Percentiles rank a stretch among this genome's conserved stretches.
phyloP scores from a whole-genome alignment of 1,140 invertebrate genomes.

The Saccostrea echinata region DNA sequence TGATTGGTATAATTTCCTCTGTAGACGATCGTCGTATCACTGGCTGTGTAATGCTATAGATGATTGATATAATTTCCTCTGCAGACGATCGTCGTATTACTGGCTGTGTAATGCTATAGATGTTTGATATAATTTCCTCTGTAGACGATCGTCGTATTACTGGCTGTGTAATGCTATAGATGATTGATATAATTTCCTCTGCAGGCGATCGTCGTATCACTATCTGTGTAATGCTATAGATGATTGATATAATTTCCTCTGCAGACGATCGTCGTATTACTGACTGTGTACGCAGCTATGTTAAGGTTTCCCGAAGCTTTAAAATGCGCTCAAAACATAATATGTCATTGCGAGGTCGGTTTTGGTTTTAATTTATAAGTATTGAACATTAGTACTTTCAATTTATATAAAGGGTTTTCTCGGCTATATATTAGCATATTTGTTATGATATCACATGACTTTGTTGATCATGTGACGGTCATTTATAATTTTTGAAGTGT shows the following conservation, averaged over 20 bases:
- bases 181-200: neutral
- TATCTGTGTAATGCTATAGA: constrained; percentile 97
- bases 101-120: constrained; percentile 99
- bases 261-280: constrained; percentile 96
- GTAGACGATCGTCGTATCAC: neutral
- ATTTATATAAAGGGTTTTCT: no score
- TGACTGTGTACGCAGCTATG: constrained; percentile 97
- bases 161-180: constrained; percentile 94
- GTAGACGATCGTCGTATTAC: neutral
- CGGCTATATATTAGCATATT: no score
- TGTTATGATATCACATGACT: no score
- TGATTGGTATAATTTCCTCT: neutral
- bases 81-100: constrained; percentile 96
- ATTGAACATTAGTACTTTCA: no score
- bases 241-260: constrained; percentile 80
- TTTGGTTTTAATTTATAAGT: no score
- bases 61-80: constrained; percentile 80
- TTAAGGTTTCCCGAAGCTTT: no score
- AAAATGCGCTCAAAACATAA: no score
- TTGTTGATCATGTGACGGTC: no score
- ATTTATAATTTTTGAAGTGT: no score
- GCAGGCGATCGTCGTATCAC: neutral
- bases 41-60: constrained; percentile 97
- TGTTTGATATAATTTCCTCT: neutral
- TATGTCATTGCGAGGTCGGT: no score